Conservation (phyloP, 2,797 vertebrate genomes). For the Poeciliopsis presidionis region DNA sequence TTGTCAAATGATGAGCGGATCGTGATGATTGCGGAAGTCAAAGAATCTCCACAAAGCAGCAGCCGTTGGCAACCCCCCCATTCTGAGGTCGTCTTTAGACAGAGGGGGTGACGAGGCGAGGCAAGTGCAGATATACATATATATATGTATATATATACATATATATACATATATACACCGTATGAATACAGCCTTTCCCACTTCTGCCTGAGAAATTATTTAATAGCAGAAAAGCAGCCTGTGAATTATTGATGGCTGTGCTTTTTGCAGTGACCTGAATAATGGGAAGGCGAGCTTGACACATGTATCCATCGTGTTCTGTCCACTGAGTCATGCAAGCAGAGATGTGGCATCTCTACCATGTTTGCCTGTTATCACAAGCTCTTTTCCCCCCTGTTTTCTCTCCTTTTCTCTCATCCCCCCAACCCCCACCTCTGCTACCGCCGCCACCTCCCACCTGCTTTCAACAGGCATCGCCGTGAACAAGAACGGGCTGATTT, state of each 20-base stretch:
- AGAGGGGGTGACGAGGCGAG: conserved; percentile 50
- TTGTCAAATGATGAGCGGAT: conserved; percentile 67
- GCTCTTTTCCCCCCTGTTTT: background rate
- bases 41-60: conserved; percentile 46
- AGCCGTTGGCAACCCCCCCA: conserved; percentile 54
- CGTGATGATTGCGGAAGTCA: conserved; percentile 61
- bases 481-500: conserved; percentile 95
- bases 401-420: background rate
- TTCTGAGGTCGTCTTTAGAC: conserved; percentile 56
- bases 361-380: conserved; percentile 55
- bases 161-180: conserved; percentile 56
- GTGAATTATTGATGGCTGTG: conserved; percentile 83
- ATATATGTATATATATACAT: conserved; percentile 17
- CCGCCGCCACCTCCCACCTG: conserved; percentile 1
- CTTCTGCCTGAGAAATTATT: conserved; percentile 84
- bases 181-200: conserved; percentile 80
- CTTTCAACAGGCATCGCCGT: conserved; percentile 88
- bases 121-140: conserved; percentile 46
- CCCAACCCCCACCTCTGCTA: background rate
- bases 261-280: conserved; percentile 88
- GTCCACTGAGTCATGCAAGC: conserved; percentile 76
- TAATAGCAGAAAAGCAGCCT: conserved; percentile 79
- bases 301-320: conserved; percentile 80
- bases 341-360: conserved; percentile 59
- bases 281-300: conserved; percentile 83